Base-by-base conservation (phyloP, 2,797 vertebrate species). In the Hylomyscus alleni region DNA sequence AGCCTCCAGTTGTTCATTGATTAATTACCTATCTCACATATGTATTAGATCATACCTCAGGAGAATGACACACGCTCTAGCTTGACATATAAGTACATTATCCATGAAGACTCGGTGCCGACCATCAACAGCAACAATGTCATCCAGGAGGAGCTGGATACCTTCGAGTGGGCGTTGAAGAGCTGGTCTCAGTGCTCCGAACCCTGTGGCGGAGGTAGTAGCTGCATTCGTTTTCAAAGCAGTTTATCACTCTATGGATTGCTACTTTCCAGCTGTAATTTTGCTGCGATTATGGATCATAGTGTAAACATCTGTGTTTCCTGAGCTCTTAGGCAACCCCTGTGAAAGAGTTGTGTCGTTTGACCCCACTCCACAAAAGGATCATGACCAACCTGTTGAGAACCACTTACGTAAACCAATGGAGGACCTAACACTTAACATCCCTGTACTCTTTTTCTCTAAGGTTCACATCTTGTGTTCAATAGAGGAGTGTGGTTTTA, bases 141-240 rank as follows among this genome's bases (percentile, higher is more conserved):
- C 11, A 99, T 99, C 77, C 99, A 99, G 98, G 99, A 99, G 94
- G 99, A 99, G 89, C 96, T 98, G 0, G 99, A 99, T 10, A 98
- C 98, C 19, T 99, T 99, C 0, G 99, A 99, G 98, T 99, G 99
- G 99, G 99, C 99, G 0, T 98, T 99, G 82, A 99, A 99, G 98
- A 99, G 99, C 95, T 99, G 99, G 99, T 99, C 99, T 1, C 99
- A 99, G 0, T 99, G 99, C 86, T 99, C 99, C 96, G 99, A 99
- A 95, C 99, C 99, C 20, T 99, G 99, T 19, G 99, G 99, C 1
- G 99, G 99, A 99, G 99, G 99, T 99, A 99, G 93, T 2, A 1
- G 26, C 5, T 8, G 20, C 80, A 47, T 26, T 6, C 13, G 19
- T 73, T 17, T 50, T 22, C 24, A 24, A 60, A 62, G 29, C 26